Evolutionary conservation across 1,140 invertebrate genomes (phyloP).

Genomic region (Ganaspis sp.): DNA sequence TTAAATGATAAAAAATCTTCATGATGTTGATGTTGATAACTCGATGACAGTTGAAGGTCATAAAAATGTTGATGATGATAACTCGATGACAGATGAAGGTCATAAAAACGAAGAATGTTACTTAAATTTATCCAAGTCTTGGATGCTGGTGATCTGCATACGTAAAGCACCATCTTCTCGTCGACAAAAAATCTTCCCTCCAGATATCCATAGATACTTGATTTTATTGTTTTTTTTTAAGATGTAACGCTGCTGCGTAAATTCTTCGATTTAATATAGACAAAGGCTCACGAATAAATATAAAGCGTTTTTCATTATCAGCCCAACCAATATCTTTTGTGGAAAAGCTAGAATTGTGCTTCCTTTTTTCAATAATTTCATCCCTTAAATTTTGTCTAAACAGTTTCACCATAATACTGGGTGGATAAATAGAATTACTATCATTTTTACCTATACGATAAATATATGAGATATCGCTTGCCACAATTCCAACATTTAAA

Average conservation of each 20-base stretch:
- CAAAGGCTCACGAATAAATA: neutral
- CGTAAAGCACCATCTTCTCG: neutral
- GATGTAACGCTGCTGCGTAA: neutral
- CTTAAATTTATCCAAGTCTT: neutral
- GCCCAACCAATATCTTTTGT: neutral
- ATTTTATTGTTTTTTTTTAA: neutral
- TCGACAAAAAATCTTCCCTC: too few species aligned
- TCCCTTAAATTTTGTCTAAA: neutral
- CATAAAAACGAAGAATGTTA: neutral
- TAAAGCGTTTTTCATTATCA: neutral
- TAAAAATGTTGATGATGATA: too few species aligned
- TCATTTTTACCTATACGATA: neutral
- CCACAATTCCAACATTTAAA: neutral
- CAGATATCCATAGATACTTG: too few species aligned
- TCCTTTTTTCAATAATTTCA: neutral
- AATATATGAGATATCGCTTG: neutral
- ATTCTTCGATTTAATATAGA: neutral
- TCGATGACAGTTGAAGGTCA: too few species aligned
- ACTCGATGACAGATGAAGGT: too few species aligned
- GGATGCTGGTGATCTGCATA: neutral
- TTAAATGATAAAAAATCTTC: too few species aligned
- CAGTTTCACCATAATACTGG: neutral
- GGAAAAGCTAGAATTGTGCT: neutral
- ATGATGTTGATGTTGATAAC: too few species aligned
- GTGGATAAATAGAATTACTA: neutral